phyloP scores from a whole-genome alignment of 2,888 invertebrate species.

The Polylopha cassiicola region DNA sequence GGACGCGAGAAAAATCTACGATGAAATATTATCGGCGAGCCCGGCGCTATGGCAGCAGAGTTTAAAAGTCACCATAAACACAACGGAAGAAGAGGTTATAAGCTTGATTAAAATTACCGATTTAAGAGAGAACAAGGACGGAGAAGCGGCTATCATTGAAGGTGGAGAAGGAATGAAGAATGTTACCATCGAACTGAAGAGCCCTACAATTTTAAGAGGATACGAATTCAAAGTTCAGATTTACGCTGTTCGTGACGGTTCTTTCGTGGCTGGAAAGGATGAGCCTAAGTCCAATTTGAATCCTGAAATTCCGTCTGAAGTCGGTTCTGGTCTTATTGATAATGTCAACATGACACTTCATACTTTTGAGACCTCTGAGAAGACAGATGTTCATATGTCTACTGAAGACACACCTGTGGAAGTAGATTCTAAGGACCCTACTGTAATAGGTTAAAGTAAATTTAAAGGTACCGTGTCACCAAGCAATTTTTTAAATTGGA shows the following conservation, averaged over 20 bases:
- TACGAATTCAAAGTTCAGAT: slow-evolving; percentile 56
- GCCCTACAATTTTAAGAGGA: slow-evolving; percentile 60
- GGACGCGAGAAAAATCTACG: slow-evolving; percentile 47
- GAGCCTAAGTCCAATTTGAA: no score
- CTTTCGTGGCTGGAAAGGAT: no score
- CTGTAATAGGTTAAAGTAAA: no score
- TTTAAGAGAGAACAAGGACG: slow-evolving; percentile 55
- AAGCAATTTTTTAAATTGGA: no score
- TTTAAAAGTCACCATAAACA: slow-evolving; percentile 47
- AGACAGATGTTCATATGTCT: no score
- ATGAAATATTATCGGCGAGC: slow-evolving; percentile 50
- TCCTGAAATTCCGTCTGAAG: not conserved
- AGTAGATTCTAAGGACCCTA: no score
- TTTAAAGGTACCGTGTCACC: no score
- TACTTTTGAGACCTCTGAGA: no score
- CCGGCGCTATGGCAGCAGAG: slow-evolving; percentile 57
- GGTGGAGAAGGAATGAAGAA: slow-evolving; percentile 58
- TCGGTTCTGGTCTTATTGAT: no score
- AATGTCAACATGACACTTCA: no score
- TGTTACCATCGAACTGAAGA: slow-evolving; percentile 59
- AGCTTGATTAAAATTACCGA: slow-evolving; percentile 51
- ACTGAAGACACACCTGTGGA: no score
- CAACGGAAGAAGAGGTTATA: slow-evolving; percentile 48
- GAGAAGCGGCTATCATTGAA: slow-evolving; percentile 51
- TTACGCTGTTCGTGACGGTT: slow-evolving; percentile 37